Percentiles rank a stretch among this genome's conserved stretches.
Evolutionary conservation across 2,888 invertebrate species (phyloP).

Genomic region (Lasioglossum pauxillum): DNA sequence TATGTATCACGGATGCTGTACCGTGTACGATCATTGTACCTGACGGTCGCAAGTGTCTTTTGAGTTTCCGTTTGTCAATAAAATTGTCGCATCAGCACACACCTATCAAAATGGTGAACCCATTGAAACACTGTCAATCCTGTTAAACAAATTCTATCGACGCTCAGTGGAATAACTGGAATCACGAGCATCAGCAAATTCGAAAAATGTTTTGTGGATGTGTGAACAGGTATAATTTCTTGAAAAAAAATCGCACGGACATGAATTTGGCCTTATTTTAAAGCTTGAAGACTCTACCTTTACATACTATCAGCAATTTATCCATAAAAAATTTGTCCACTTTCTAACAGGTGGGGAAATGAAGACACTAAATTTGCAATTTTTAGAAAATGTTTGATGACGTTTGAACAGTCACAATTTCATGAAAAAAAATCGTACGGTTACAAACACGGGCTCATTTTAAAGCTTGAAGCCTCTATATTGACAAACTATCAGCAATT

Average conservation of each 20-base stretch:
- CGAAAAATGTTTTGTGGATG: not conserved
- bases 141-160: not conserved
- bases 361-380: not conserved
- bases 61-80: conserved; percentile 73
- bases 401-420: not conserved
- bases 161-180: not conserved
- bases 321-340: not conserved
- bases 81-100: conserved; percentile 48
- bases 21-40: conserved; percentile 73
- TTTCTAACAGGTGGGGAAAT: not conserved
- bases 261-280: not conserved
- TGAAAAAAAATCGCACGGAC: not conserved
- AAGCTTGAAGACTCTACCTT: not conserved
- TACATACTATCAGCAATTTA: rapidly evolving
- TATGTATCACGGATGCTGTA: conserved; percentile 32
- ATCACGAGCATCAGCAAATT: not conserved
- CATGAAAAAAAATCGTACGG: no score
- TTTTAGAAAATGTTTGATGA: not conserved
- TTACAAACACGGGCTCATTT: no score
- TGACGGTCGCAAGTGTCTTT: conserved; percentile 75
- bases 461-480: no score
- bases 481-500: no score
- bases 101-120: not conserved
- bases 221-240: not conserved
- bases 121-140: not conserved